Evolutionary conservation across 2,113 vertebrate genomes (phyloP).

Genomic region (Pelmatolapia mariae): DNA sequence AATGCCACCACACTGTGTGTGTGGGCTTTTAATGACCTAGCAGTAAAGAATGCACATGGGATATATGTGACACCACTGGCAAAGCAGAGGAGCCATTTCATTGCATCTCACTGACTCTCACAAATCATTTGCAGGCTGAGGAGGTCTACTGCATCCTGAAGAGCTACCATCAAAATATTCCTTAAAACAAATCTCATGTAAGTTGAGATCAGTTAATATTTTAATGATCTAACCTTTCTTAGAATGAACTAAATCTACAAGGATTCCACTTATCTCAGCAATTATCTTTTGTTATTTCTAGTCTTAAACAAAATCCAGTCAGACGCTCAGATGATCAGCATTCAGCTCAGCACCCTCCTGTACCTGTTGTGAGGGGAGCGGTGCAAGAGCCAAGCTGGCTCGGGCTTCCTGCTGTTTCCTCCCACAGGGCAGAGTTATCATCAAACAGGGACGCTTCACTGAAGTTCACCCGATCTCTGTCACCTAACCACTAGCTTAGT

Average conservation of each 20-base stretch:
- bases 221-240: neutral
- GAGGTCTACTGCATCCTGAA: neutral
- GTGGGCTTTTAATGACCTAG: neutral
- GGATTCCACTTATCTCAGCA: neutral
- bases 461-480: conserved; percentile 14
- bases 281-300: neutral
- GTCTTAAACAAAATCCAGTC: neutral
- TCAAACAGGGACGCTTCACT: conserved; percentile 28
- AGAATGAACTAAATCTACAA: neutral
- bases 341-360: neutral
- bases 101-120: neutral
- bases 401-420: conserved; percentile 18
- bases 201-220: neutral
- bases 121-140: neutral
- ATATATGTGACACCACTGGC: neutral
- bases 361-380: conserved; percentile 2
- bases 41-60: neutral
- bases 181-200: neutral
- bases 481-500: neutral
- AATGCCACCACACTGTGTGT: neutral
- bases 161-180: neutral
- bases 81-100: neutral
- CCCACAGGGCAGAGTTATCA: conserved; percentile 23
- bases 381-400: neutral
- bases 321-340: conserved; percentile 22